Base-by-base conservation (phyloP, 2,113 vertebrate genomes). In the Rhinolophus sinicus region DNA sequence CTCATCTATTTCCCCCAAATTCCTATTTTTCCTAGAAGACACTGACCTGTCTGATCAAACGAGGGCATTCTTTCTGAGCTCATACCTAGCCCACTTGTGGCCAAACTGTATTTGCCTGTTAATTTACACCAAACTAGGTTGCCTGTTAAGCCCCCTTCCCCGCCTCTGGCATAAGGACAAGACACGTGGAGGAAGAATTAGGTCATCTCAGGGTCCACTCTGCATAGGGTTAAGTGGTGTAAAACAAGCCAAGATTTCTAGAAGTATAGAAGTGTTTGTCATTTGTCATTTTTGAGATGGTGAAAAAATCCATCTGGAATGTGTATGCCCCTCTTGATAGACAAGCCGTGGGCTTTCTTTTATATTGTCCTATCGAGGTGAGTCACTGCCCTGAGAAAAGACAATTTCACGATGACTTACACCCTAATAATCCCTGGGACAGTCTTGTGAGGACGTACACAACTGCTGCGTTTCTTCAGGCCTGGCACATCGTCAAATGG, bases 401-500 rank as follows among this genome's bases (percentile, higher is more conserved):
- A 16, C 7, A 56, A 72, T 54, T 97, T 94, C 94, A 81, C 69
- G 47, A 94, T 76, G 75, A 95, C 90, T 94, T 19, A 52, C 94
- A 96, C 87, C 58, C 80, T 88, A 38, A 69, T 88, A 54, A 78
- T 91, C 91, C 5, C 50, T 40, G 64, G 83, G 85, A 38, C 6
- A 0, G 84, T 77, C 58, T 92, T 58, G 50, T 24, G 65, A 84
- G 96, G 70, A 30, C 15, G 0, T 3, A 38, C 75, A 16, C 4
- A 15, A 22, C 0, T 10, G 60, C 73, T 50, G 60, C 9, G 5
- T 72, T 3, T 97, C 96, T 13, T 38, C 10, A 44, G 94, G 58
- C 93, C 86, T 97, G 96, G 92, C 88, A 30, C 64, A 7, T 6
- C 54, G 38, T 95, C 94, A 96, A 73, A 92, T 50, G 88, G 95